Evolutionary conservation across 2,113 vertebrate genomes (phyloP), one percentile per base, ranked within the genome.

Genomic region (Uropsilus gracilis): DNA sequence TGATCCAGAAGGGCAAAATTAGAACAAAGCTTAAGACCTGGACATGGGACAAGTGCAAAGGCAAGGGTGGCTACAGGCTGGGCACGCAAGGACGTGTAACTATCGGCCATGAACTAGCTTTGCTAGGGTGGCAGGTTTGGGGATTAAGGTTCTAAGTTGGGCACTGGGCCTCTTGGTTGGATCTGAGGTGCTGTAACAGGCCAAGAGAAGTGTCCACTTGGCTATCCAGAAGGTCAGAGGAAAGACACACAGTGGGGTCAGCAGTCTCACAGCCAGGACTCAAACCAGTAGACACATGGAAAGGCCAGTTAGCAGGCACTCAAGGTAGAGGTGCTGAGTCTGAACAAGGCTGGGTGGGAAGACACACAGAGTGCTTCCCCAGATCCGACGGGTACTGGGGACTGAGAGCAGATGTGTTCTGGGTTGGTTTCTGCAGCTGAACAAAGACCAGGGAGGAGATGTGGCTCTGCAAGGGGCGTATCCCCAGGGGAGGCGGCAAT

Each of bases 191-290:
- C 59, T 17, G 63, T 13, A 37, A 26, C 10, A 7, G 87, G 39
- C 39, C 0, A 14, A 55, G 37, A 14, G 20, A 32, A 9, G 66
- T 8, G 2, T 8, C 17, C 0, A 11, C 26, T 28, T 0, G 0
- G 32, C 26, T 11, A 61, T 14, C 28, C 4, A 10, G 20, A 10
- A 5, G 39, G 55, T 83, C 89, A 2, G 34, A 55, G 80, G 44
- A 55, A 6, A 42, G 8, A 26, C n/a, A 50, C 18, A 8, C 1
- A 0, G 30, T 12, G 34, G 46, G 73, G 8, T 2, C 26, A 5
- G 34, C 5, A 2, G 12, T n/a, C 18, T 1, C 37, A 3, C 7
- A 0, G 12, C 13, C 9, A 34, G 44, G 44, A 16, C 24, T 22
- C n/a, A n/a, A n/a, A n/a, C n/a, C n/a, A n/a, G n/a, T n/a, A n/a